Evolutionary conservation across 2,797 vertebrate genomes (phyloP).

Genomic region (Microctenopoma lineatum): DNA sequence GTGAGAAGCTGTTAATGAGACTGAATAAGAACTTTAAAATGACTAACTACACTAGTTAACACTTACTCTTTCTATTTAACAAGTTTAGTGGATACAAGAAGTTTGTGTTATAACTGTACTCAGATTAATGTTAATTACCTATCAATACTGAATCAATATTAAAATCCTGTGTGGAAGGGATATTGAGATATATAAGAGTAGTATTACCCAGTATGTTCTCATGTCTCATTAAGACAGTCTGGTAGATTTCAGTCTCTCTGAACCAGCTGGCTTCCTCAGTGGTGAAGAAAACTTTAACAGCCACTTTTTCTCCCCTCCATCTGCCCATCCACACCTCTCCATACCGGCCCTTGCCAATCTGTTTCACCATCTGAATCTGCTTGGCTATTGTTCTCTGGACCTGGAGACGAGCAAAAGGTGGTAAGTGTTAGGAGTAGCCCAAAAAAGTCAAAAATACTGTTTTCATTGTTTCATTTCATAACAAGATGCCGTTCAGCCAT

Average conservation of each 20-base stretch:
- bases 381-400: conserved; percentile 99
- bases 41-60: no score
- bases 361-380: conserved; percentile 99
- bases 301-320: conserved; percentile 96
- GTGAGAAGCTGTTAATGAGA: no score
- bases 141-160: not conserved
- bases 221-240: conserved; percentile 97
- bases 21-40: no score
- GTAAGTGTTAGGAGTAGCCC: not conserved
- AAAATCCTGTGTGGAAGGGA: not conserved
- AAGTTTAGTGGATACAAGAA: not conserved
- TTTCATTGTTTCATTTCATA: not conserved
- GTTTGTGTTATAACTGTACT: not conserved
- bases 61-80: not conserved
- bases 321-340: conserved; percentile 98
- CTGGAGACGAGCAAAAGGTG: conserved; percentile 67
- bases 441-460: not conserved
- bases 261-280: conserved; percentile 99
- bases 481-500: not conserved
- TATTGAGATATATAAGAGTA: no score
- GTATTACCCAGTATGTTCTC: conserved; percentile 94
- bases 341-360: conserved; percentile 96
- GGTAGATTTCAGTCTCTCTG: conserved; percentile 98
- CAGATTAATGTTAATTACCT: not conserved
- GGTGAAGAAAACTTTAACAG: conserved; percentile 97